Conservation (phyloP, 1,140 invertebrate species). For the Ylistrum balloti region DNA sequence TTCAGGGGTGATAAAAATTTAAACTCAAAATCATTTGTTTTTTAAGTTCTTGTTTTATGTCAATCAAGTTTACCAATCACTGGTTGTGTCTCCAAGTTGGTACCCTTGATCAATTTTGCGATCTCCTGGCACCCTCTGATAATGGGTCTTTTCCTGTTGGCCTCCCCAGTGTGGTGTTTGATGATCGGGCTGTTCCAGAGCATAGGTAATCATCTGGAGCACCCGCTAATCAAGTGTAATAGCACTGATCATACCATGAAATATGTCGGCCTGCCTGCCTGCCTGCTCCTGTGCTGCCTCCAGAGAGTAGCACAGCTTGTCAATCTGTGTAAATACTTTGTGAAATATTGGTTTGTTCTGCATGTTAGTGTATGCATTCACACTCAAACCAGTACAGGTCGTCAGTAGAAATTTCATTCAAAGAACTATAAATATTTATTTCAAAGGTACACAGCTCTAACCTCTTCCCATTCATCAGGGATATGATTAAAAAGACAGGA, state of each 20-base stretch:
- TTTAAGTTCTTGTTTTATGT: background rate
- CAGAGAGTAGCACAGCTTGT: background rate
- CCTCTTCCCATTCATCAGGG: background rate
- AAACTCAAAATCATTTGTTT: background rate
- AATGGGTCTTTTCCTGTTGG: constrained; percentile 23
- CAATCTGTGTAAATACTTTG: background rate
- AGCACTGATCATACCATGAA: constrained; percentile 24
- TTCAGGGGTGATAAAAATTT: background rate
- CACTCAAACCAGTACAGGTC: background rate
- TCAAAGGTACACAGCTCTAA: background rate
- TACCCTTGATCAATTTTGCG: background rate
- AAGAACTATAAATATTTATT: background rate
- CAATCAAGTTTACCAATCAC: background rate
- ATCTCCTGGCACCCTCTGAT: background rate
- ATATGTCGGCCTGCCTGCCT: background rate
- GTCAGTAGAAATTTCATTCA: background rate
- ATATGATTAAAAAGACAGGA: background rate
- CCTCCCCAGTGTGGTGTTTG: constrained; percentile 16
- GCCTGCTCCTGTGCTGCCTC: constrained; percentile 22
- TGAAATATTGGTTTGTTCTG: constrained; percentile 29
- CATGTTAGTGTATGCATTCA: background rate
- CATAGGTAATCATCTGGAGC: constrained; percentile 32
- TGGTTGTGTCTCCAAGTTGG: background rate
- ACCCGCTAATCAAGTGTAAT: constrained; percentile 38
- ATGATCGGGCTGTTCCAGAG: background rate